Evolutionary conservation across 2,797 vertebrate genomes (phyloP).

Genomic region (Chelon labrosus): DNA sequence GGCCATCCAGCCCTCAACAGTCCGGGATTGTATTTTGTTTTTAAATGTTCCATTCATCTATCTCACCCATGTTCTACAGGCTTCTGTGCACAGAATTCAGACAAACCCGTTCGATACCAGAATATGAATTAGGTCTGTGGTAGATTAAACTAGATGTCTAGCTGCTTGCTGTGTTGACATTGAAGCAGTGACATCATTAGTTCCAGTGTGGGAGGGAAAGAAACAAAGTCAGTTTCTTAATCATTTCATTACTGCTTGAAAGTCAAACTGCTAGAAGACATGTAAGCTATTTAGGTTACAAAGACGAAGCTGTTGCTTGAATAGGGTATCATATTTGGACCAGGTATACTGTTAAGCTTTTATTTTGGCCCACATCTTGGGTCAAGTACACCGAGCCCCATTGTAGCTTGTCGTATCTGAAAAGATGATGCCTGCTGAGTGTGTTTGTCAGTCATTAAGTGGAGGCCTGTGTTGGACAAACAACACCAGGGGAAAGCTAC

Average conservation of each 20-base stretch:
- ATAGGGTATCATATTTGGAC: slow-evolving; percentile 21
- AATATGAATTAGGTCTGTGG: slow-evolving; percentile 80
- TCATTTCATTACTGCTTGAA: slow-evolving; percentile 32
- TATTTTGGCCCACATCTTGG: slow-evolving; percentile 16
- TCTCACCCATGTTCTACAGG: slow-evolving; percentile 82
- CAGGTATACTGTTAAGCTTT: background rate
- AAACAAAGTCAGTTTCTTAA: slow-evolving; percentile 60
- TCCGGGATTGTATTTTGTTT: slow-evolving; percentile 85
- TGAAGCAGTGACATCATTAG: slow-evolving; percentile 72
- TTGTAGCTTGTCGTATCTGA: slow-evolving; percentile 30
- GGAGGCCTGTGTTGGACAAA: slow-evolving; percentile 25
- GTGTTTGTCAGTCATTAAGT: slow-evolving; percentile 36
- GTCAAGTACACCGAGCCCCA: slow-evolving; percentile 6
- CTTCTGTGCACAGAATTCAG: slow-evolving; percentile 80
- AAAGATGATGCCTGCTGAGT: slow-evolving; percentile 29
- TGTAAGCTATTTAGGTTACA: slow-evolving; percentile 22
- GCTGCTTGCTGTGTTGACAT: slow-evolving; percentile 59
- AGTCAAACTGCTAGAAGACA: slow-evolving; percentile 31
- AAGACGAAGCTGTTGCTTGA: slow-evolving; percentile 1
- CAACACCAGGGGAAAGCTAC: slow-evolving; percentile 25
- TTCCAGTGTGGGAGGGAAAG: slow-evolving; percentile 37
- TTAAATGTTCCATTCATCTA: slow-evolving; percentile 86
- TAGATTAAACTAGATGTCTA: slow-evolving; percentile 61
- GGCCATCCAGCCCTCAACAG: slow-evolving; percentile 78
- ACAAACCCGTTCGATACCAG: slow-evolving; percentile 70